Base-by-base conservation (phyloP, 2,797 vertebrate species). In the Manis crassicaudata region DNA sequence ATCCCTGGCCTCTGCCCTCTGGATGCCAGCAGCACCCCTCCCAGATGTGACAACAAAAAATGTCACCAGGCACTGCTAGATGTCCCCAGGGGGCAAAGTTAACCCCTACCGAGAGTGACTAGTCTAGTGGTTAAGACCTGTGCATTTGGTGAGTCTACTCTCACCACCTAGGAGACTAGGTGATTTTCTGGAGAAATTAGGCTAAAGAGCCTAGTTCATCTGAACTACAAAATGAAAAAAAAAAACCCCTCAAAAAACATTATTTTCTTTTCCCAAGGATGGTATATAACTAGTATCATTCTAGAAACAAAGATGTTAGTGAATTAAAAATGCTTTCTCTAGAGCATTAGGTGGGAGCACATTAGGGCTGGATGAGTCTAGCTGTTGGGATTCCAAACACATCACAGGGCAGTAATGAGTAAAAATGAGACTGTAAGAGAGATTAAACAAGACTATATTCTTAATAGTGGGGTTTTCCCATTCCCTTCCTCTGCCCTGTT, bases 391-490 rank as follows among this genome's bases (percentile, higher is more conserved):
- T 92, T 96, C 62, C n/a, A 90, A 65, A 62, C 17, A 92, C 5
- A 85, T 43, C 21, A 94, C 43, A 96, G 91, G 80, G 68, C 52
- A 96, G 56, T 95, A 91, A 73, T 86, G 32, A 90, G 14, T 84
- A 46, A 89, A 97, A 94, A 83, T 80, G 76, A 84, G 68, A 91
- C 72, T 95, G n/a, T 94, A 56, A 95, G 83, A 95, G 67, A 94
- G 86, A 82, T 95, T 62, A 95, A 96, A 75, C 68, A n/a, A 95
- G 79, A 92, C 79, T 96, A 2, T 93, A 77, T 95, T 92, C 93
- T 97, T 96, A 95, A 89, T 96, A 95, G 92, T 96, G 91, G 40
- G 93, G 85, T 88, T 97, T 79, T 92, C 95, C 95, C 89, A 88
- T 96, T 88, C 92, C 92, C 95, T 94, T 94, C 82, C 87, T 96